A percentile compares a stretch with the other conserved stretches of the same genome.
Evolutionary conservation across 2,797 vertebrate species (phyloP).

Genomic region (Stomatorhinus walkeri): DNA sequence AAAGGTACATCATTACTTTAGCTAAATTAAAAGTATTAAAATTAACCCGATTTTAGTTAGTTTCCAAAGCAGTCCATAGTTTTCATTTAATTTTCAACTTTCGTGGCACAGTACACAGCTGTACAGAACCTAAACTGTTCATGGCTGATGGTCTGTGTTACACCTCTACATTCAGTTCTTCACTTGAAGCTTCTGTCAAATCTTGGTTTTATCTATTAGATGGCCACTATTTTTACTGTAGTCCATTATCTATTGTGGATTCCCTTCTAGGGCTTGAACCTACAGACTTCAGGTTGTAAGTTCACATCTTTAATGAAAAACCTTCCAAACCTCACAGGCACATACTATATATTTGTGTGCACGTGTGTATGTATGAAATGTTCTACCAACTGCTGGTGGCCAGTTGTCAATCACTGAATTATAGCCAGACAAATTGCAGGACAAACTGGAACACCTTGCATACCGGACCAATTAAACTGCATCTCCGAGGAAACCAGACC

Average conservation of each 20-base stretch:
- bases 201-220: neutral
- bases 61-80: neutral
- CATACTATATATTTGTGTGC: neutral
- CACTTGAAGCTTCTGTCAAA: neutral
- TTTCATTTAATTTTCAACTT: no score
- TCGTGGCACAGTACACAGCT: no score
- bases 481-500: neutral
- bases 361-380: neutral
- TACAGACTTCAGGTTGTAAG: neutral
- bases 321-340: neutral
- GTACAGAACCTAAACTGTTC: neutral
- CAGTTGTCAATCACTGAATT: neutral
- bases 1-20: neutral
- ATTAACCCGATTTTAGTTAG: neutral
- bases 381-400: neutral
- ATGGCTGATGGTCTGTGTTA: neutral
- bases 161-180: neutral
- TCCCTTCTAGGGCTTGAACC: neutral
- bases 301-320: neutral
- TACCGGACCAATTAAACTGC: neutral
- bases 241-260: neutral
- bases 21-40: neutral
- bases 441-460: neutral
- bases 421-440: neutral
- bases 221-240: neutral